Evolutionary conservation across 2,888 invertebrate genomes (phyloP), one percentile per base, ranked within the genome.

Genomic region (Diplolepis rosae): DNA sequence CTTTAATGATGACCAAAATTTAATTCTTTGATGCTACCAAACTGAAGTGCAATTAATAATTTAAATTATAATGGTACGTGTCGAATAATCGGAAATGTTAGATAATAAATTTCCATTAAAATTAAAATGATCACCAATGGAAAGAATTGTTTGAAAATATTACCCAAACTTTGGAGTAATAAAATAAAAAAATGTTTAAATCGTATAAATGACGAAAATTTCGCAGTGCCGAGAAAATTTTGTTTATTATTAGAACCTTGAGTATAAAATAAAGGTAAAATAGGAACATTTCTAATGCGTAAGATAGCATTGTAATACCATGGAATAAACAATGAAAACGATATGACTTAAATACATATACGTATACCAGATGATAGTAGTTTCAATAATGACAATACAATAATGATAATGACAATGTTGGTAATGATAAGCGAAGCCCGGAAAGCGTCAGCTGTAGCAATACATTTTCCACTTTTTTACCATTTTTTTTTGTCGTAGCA

Each of bases 281-380:
- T 84, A 81, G 83, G 83, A 84, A 85, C 84, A 84, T 82, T 80
- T 82, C 83, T 84, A 84, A 82, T 82, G 82, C 81, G 76, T 82
- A 83, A 80, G 76, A 80, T 80, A 80, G 81, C 80, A 78, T 80
- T 81, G 80, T 74, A 75, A 77, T 77, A 78, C 78, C 77, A 75
- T 77, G 77, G 75, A 71, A 74, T 76, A 68, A 77, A 73, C 74
- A 69, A 73, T 75, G 76, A 72, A 74, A 73, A 76, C 68, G 66
- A 72, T 56, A 56, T 75, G 74, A 74, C 73, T 73, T 76, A 76
- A 77, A 75, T 73, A 70, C 72, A 74, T 65, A 67, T 66, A 73
- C 66, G 67, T 69, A 61, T 74, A 35, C 71, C 71, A 54, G 67
- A 74, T 74, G 76, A 73, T 75, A 73, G 66, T 66, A 61, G 71